Evolutionary conservation across 1,140 invertebrate species (phyloP).

Genomic region (Dermatophagoides farinae): DNA sequence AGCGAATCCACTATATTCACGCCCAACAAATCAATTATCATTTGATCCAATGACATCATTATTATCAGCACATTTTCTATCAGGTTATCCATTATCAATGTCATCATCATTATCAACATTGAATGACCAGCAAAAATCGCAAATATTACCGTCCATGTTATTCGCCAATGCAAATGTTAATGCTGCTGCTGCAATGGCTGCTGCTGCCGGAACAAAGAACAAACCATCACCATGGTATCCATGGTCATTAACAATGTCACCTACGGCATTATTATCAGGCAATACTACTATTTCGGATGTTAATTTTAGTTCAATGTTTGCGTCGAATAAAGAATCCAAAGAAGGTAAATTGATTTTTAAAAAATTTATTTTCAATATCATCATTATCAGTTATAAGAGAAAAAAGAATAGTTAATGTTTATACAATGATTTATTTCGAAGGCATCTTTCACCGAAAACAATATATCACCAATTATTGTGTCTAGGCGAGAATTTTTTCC

Average conservation of each 20-base stretch:
- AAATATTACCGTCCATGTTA: constrained; percentile 10
- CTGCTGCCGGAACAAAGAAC: neutral
- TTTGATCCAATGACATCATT: neutral
- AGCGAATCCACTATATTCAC: no score
- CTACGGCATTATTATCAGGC: neutral
- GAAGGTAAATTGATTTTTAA: neutral
- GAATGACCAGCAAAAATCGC: constrained; percentile 2
- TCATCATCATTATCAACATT: neutral
- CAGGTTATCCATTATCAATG: neutral
- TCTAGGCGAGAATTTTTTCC: no score
- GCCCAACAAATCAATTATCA: neutral
- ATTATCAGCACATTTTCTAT: constrained; percentile 4
- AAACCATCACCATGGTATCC: constrained; percentile 19
- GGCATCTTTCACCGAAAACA: neutral
- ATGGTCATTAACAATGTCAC: constrained; percentile 12
- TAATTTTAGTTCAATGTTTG: neutral
- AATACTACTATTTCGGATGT: neutral
- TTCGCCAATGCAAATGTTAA: neutral
- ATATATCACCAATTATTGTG: neutral
- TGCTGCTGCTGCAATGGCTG: constrained; percentile 11
- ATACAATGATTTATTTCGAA: no score
- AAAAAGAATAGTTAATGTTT: no score
- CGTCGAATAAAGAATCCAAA: constrained; percentile 1
- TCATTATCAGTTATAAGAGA: no score
- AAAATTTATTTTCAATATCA: no score